Evolutionary conservation across 2,888 invertebrate genomes (phyloP), one percentile per base, ranked within the genome.

Genomic region (Lasioglossum marginatum): DNA sequence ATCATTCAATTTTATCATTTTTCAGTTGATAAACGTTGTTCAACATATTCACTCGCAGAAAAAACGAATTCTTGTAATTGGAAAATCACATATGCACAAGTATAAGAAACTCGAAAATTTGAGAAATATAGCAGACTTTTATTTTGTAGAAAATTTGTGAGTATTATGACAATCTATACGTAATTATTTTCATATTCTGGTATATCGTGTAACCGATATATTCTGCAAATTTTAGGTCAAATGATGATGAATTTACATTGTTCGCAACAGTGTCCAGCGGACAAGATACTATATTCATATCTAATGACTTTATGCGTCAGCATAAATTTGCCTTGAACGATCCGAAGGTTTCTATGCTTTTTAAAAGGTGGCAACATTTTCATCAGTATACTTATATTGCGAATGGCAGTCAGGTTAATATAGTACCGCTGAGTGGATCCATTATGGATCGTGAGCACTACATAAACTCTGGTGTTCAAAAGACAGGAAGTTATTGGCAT

Each of bases 401-500:
- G 0, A 31, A 16, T 0, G 4, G 4, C 0, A 1, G 0, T 16
- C 0, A 0, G 16, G 2, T 63, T 31, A 0, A 14, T 31, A 0
- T 31, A 31, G 1, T n/a, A 16, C 63, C 31, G 31, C 63, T 63
- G 31, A 31, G 63, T 16, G 63, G 63, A 31, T 63, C 63, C 0
- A 0, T 0, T 16, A 16, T 5, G 31, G 63, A 63, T 31, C 31
- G 14, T 16, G 6, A 27, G 0, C 63, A 63, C 16, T 31, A 16
- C 31, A 31, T 63, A 31, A 63, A 63, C 16, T 60, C 60, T 31
- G 31, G 63, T 63, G 63, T 31, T 63, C 63, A 63, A 16, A 63
- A 63, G 1, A 63, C 1, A 12, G 63, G 63, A 31, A 16, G 6
- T 63, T 31, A 63, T 31, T 63, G 63, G 63, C 63, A 63, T 63